A percentile compares a stretch with the other conserved stretches of the same genome.
Conservation (phyloP, 2,888 invertebrate species). For the Clostera curtula region DNA sequence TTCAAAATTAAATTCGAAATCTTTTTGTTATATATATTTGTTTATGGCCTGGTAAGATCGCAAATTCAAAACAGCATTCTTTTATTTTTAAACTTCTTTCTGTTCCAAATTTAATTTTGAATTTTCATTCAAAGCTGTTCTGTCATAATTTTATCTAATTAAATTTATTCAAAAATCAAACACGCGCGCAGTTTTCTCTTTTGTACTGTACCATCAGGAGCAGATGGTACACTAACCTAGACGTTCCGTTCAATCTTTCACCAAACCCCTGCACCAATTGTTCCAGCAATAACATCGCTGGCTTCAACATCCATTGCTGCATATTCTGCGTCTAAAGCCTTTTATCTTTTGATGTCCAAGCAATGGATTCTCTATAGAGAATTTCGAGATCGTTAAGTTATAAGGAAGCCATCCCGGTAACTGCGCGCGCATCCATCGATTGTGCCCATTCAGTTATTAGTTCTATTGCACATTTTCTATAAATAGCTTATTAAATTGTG, state of each 20-base stretch:
- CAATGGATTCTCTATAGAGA: constrained; percentile 18
- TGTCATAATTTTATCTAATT: too few relatives aligned
- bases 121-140: too few relatives aligned
- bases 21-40: too few relatives aligned
- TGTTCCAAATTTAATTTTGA: too few relatives aligned
- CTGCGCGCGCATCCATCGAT: constrained; percentile 69
- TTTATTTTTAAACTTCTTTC: too few relatives aligned
- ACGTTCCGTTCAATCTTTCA: neutral
- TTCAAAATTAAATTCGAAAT: too few relatives aligned
- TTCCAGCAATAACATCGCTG: constrained; percentile 8
- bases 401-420: constrained; percentile 42
- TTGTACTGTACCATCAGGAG: neutral
- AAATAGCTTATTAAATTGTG: constrained; percentile 53
- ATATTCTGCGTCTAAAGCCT: neutral
- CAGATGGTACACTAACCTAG: neutral
- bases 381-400: constrained; percentile 9
- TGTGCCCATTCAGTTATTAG: constrained; percentile 39
- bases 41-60: too few relatives aligned
- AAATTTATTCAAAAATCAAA: too few relatives aligned
- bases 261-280: too few relatives aligned
- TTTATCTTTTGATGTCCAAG: constrained; percentile 4
- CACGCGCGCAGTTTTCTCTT: too few relatives aligned
- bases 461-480: constrained; percentile 43
- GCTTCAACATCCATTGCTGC: constrained; percentile 5
- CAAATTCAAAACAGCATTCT: too few relatives aligned